Conservation (phyloP, 2,888 invertebrate genomes). For the Megastigmus dorsalis region DNA sequence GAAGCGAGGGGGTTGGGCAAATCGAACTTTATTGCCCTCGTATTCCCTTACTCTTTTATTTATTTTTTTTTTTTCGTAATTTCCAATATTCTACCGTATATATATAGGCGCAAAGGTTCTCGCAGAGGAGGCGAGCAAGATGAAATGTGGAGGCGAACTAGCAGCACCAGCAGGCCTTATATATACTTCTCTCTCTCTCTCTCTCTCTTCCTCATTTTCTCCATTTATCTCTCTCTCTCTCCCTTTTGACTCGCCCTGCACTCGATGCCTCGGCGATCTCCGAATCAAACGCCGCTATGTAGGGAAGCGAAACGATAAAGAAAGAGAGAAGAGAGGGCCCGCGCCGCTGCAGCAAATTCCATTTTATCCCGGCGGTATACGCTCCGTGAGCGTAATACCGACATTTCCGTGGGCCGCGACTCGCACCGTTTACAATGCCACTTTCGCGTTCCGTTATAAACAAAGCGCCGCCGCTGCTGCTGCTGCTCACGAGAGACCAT, state of each 20-base stretch:
- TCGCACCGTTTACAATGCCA: conserved; percentile 38
- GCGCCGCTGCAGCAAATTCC: conserved; percentile 31
- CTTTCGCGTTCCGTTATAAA: conserved; percentile 51
- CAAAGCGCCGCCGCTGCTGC: conserved; percentile 19
- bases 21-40: conserved; percentile 51
- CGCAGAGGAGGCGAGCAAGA: conserved; percentile 51
- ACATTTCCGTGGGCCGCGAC: conserved; percentile 6
- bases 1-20: conserved; percentile 3
- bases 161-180: not conserved
- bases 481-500: too few relatives aligned
- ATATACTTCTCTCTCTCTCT: conserved; percentile 6
- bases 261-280: not conserved
- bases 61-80: conserved; percentile 56
- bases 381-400: conserved; percentile 36
- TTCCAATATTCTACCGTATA: conserved; percentile 56
- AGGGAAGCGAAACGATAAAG: conserved; percentile 7
- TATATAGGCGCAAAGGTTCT: conserved; percentile 47
- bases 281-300: not conserved
- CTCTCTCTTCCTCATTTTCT: conserved; percentile 18
- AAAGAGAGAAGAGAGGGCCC: not conserved
- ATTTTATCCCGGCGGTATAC: conserved; percentile 34
- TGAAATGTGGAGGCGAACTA: conserved; percentile 51
- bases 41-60: too few relatives aligned
- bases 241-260: too few relatives aligned
- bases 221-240: conserved; percentile 9